Evolutionary conservation across 2,888 invertebrate genomes (phyloP).

Genomic region (Thalpophila matura): DNA sequence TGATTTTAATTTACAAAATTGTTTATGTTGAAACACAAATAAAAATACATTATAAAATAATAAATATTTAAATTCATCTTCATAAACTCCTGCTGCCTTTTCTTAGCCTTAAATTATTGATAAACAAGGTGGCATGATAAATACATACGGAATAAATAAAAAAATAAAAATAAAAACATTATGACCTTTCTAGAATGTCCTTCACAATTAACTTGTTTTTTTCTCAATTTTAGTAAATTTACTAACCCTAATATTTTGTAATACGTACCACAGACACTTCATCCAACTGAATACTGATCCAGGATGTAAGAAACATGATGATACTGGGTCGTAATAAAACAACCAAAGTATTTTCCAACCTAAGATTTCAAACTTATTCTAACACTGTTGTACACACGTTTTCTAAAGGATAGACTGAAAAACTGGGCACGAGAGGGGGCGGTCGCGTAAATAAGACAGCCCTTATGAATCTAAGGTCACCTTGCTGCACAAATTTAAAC

Average conservation of each 20-base stretch:
- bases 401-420: slow-evolving; percentile 63
- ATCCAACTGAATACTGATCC: slow-evolving; percentile 74
- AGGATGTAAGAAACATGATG: slow-evolving; percentile 67
- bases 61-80: slow-evolving; percentile 14
- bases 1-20: neutral
- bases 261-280: slow-evolving; percentile 87
- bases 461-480: slow-evolving; percentile 56
- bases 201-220: slow-evolving; percentile 63
- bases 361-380: slow-evolving; percentile 72
- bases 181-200: slow-evolving; percentile 73
- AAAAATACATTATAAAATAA: neutral
- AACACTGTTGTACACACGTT: slow-evolving; percentile 75
- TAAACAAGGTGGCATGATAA: slow-evolving; percentile 1
- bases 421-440: slow-evolving; percentile 41
- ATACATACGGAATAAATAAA: slow-evolving; percentile 1
- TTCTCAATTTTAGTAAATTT: slow-evolving; percentile 33
- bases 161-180: slow-evolving; percentile 46
- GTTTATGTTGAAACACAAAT: neutral
- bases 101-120: neutral
- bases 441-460: slow-evolving; percentile 51
- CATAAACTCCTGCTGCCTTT: neutral
- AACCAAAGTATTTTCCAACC: slow-evolving; percentile 80
- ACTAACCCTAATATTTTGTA: slow-evolving; percentile 8
- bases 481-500: slow-evolving; percentile 65
- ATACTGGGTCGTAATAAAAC: slow-evolving; percentile 75